A percentile compares a stretch with the other conserved stretches of the same genome.
phyloP scores from a whole-genome alignment of 2,797 vertebrate species.

The Macropus fuliginosus region DNA sequence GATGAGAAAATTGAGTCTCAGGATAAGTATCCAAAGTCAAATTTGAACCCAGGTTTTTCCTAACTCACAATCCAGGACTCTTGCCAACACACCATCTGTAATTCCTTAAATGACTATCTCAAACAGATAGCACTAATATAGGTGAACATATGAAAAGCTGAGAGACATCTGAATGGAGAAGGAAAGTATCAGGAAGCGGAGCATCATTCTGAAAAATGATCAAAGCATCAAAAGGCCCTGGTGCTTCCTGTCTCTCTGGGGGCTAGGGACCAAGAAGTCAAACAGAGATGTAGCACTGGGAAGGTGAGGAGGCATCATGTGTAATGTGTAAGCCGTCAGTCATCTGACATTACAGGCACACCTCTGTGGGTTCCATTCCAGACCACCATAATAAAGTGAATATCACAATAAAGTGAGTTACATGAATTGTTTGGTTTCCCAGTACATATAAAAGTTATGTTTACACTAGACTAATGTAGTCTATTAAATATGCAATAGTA shows the following conservation, averaged over 20 bases:
- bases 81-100: neutral
- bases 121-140: neutral
- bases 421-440: neutral
- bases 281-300: neutral
- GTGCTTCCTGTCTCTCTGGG: neutral
- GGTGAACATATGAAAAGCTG: neutral
- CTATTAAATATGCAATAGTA: neutral
- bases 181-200: neutral
- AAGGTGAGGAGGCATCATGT: neutral
- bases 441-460: neutral
- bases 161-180: neutral
- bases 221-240: neutral
- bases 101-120: constrained; percentile 20
- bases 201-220: constrained; percentile 27
- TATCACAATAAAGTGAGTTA: neutral
- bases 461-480: neutral
- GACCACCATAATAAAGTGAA: neutral
- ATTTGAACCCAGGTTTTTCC: neutral
- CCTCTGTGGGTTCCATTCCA: neutral
- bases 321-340: neutral
- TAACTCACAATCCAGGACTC: neutral
- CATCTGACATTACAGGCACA: neutral
- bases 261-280: neutral
- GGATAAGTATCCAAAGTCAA: neutral
- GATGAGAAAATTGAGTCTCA: neutral